Evolutionary conservation across 1,140 invertebrate genomes (phyloP).

Genomic region (Amphibalanus amphitrite): DNA sequence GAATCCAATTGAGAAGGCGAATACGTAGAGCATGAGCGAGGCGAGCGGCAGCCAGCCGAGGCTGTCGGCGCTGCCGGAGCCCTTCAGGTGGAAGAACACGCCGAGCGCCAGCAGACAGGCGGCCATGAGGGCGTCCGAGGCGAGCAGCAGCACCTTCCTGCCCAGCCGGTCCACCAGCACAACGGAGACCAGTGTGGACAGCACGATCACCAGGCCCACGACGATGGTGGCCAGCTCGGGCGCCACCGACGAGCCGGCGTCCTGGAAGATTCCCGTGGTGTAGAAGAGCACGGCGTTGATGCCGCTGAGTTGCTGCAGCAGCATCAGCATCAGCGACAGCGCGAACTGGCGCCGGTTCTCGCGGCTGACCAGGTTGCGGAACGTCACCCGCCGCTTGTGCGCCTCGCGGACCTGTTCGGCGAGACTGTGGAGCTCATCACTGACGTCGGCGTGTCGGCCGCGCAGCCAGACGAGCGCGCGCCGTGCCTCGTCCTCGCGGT

Average conservation of each 20-base stretch:
- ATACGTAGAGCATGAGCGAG: too few species aligned
- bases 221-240: slow-evolving; percentile 29
- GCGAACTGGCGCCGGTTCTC: slow-evolving; percentile 32
- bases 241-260: slow-evolving; percentile 20
- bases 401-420: slow-evolving; percentile 3
- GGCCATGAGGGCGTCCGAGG: slow-evolving; percentile 44
- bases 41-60: too few species aligned
- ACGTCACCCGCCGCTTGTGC: neutral
- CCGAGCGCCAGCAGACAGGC: slow-evolving; percentile 17
- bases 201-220: slow-evolving; percentile 46
- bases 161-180: slow-evolving; percentile 39
- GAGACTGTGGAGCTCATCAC: slow-evolving; percentile 9
- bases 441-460: neutral
- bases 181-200: slow-evolving; percentile 35
- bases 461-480: neutral
- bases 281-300: slow-evolving; percentile 65
- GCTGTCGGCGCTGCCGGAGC: slow-evolving; percentile 50
- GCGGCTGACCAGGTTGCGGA: slow-evolving; percentile 2
- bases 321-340: slow-evolving; percentile 30
- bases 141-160: slow-evolving; percentile 33
- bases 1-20: too few species aligned
- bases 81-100: slow-evolving; percentile 20
- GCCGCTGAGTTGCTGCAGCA: slow-evolving; percentile 54
- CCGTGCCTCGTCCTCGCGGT: neutral
- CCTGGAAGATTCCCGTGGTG: slow-evolving; percentile 50